These are phyloP conservation scores for Morinoia aosen DNA, from an alignment of 2,888 invertebrate genomes.

Conservation along the genomic window DNA sequence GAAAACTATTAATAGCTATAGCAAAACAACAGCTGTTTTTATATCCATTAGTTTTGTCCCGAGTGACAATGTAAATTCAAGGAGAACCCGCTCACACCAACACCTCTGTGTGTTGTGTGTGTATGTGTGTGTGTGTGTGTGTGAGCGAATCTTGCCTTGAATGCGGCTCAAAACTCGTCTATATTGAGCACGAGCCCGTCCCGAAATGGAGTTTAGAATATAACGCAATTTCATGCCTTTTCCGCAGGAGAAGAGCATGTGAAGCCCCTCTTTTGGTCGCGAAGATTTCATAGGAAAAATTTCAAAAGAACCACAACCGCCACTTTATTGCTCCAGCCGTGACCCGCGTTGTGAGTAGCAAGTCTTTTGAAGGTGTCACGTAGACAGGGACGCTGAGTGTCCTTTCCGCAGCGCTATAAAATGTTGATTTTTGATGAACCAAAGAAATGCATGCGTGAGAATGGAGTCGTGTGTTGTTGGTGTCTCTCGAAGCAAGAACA, in stretches of 20 bases:
- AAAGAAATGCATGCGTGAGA: background rate
- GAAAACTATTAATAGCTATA: no score
- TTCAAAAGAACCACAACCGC: background rate
- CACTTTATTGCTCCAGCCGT: background rate
- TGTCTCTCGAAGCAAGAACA: no score
- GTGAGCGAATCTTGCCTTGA: background rate
- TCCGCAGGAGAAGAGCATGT: background rate
- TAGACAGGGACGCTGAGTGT: background rate
- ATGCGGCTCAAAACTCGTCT: background rate
- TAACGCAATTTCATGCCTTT: background rate
- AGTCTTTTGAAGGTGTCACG: background rate
- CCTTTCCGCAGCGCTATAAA: background rate
- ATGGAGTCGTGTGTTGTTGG: background rate
- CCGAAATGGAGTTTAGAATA: background rate
- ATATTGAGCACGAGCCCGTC: background rate
- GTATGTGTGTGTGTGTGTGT: no score
- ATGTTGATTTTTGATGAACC: background rate
- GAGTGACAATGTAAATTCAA: no score
- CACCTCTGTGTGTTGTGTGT: no score
- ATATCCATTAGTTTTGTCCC: no score
- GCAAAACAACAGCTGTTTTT: no score
- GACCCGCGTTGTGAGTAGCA: background rate
- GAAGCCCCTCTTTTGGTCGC: background rate
- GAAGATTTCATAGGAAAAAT: background rate
- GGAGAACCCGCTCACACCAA: no score